A percentile compares a stretch with the other conserved stretches of the same genome.
Evolutionary conservation across 2,113 vertebrate genomes (phyloP).

Genomic region (Eudyptes chrysolophus): DNA sequence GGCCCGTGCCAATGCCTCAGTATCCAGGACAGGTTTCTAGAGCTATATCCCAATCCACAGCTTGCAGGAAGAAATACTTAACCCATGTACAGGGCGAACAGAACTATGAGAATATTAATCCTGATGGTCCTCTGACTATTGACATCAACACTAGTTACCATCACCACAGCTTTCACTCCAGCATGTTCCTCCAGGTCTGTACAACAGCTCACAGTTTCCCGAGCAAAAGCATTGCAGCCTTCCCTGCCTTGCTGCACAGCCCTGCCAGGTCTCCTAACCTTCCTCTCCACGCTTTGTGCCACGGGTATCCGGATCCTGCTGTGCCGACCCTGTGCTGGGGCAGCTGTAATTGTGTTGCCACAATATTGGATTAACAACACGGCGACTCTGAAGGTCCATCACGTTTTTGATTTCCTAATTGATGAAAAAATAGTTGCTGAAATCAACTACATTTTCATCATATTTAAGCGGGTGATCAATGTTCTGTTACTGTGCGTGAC

Average conservation of each 20-base stretch:
- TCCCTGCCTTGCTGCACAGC: not conserved
- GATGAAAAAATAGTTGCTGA: not conserved
- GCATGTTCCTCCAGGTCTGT: not conserved
- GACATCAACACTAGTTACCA: not conserved
- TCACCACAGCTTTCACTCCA: not conserved
- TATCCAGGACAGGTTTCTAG: not conserved
- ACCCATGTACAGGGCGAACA: not conserved
- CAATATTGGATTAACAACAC: constrained; percentile 25
- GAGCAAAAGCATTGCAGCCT: not conserved
- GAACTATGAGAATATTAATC: not conserved
- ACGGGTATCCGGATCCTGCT: not conserved
- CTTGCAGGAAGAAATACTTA: not conserved
- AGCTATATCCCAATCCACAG: not conserved
- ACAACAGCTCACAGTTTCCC: not conserved
- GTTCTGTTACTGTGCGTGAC: not conserved
- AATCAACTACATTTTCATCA: not conserved
- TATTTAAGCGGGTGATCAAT: not conserved
- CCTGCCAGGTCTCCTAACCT: not conserved
- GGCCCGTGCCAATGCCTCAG: not conserved
- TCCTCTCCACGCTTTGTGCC: not conserved
- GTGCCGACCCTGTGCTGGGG: accelerated
- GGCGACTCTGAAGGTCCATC: not conserved
- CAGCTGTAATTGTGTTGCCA: constrained; percentile 40
- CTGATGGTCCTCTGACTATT: not conserved
- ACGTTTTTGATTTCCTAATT: not conserved